These are phyloP conservation scores for Eupelmus urozonus DNA, from an alignment of 2,888 invertebrate genomes.

Conservation along the genomic window DNA sequence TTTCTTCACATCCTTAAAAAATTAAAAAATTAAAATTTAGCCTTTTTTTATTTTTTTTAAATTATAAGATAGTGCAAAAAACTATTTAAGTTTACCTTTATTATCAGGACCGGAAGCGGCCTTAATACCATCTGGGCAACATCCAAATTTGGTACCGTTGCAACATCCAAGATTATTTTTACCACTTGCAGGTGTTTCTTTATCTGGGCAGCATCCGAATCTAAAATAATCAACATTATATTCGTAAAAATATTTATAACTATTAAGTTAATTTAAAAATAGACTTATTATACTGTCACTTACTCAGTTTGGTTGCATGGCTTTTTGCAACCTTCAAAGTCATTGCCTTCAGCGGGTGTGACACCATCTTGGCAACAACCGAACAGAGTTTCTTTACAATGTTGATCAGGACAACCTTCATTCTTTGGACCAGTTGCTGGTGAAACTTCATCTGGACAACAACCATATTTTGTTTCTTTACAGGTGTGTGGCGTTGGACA, in stretches of 20 bases:
- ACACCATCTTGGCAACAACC: constrained; percentile 92
- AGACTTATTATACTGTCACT: constrained; percentile 64
- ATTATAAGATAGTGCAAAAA: not conserved
- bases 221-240: constrained; percentile 27
- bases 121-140: constrained; percentile 85
- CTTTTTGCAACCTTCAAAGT: constrained; percentile 89
- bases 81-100: constrained; percentile 73
- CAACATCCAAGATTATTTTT: constrained; percentile 78
- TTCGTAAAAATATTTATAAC: not conserved
- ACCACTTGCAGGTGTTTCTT: constrained; percentile 83
- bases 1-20: constrained; percentile 66
- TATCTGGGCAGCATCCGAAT: constrained; percentile 86
- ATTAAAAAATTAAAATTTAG: not conserved
- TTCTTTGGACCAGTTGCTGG: constrained; percentile 84
- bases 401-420: constrained; percentile 87
- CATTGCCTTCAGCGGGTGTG: constrained; percentile 88
- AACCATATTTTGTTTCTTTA: constrained; percentile 86
- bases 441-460: constrained; percentile 90
- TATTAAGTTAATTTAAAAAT: not conserved
- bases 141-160: constrained; percentile 80
- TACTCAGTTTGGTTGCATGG: constrained; percentile 81
- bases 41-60: not conserved
- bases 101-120: constrained; percentile 83
- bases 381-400: constrained; percentile 88
- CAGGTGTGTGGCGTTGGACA: constrained; percentile 87